These are phyloP conservation scores for Otolemur garnettii DNA, from an alignment of 2,113 vertebrate species.

Conservation along the genomic window DNA sequence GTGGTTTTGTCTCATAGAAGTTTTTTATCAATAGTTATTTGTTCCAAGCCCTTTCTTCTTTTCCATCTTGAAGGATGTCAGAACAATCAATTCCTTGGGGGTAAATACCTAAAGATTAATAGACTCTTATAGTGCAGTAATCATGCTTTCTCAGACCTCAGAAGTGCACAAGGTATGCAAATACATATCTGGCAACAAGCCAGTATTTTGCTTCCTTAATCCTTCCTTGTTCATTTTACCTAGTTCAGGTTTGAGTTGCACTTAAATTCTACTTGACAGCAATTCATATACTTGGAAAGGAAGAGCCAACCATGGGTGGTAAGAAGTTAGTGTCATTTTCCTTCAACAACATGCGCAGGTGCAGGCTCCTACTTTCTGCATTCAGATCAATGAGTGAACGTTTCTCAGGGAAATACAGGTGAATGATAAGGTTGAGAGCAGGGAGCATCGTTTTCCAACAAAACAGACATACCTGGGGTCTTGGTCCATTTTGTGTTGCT, in stretches of 20 bases:
- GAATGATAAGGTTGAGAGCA: neutral
- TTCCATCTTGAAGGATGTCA: neutral
- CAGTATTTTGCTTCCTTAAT: neutral
- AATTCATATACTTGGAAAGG: neutral
- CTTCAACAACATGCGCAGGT: neutral
- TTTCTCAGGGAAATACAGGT: neutral
- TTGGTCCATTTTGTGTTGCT: neutral
- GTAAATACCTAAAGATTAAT: neutral
- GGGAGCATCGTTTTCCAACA: neutral
- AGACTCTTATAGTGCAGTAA: neutral
- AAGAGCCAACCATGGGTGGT: neutral
- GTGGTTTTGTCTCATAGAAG: neutral
- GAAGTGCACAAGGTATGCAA: neutral
- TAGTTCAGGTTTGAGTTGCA: neutral
- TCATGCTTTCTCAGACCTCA: neutral
- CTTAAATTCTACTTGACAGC: neutral
- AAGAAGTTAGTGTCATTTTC: neutral
- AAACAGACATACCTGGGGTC: neutral
- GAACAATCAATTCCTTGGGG: neutral
- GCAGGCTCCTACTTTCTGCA: neutral
- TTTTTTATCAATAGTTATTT: neutral
- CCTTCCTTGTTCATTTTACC: constrained; percentile 27
- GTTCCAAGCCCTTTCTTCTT: neutral
- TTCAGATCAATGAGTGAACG: neutral
- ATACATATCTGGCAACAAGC: neutral